These are phyloP conservation scores for Endotricha flammealis DNA, from an alignment of 2,888 invertebrate species.

Conservation along the genomic window DNA sequence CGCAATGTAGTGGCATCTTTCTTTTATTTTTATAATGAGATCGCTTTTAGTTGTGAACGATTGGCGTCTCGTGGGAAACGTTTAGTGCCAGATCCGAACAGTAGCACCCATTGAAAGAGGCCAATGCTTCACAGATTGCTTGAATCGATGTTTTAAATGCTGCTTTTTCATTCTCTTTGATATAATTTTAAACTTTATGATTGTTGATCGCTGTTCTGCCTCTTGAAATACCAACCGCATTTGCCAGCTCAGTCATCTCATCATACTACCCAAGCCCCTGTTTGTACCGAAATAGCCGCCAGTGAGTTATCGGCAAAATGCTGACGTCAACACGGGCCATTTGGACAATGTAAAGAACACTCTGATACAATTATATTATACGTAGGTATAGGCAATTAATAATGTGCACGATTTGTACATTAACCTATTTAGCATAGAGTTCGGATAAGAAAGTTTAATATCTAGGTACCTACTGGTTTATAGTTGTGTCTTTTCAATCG, in stretches of 20 bases:
- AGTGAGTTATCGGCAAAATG: conserved; percentile 52
- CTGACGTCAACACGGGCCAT: conserved; percentile 61
- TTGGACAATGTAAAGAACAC: conserved; percentile 55
- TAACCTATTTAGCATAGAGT: too few relatives aligned
- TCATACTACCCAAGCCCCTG: conserved; percentile 45
- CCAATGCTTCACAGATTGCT: conserved; percentile 6
- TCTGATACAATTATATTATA: too few relatives aligned
- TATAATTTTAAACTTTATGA: conserved; percentile 30
- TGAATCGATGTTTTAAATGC: conserved; percentile 1
- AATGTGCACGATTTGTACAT: too few relatives aligned
- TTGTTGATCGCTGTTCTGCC: conserved; percentile 37
- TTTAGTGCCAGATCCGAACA: conserved; percentile 1
- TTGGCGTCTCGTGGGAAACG: conserved; percentile 9
- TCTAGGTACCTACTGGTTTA: too few relatives aligned
- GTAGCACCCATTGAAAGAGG: neutral
- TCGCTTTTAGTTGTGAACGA: neutral
- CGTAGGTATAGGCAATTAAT: too few relatives aligned
- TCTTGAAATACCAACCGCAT: conserved; percentile 54
- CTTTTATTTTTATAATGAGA: neutral
- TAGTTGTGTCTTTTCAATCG: too few relatives aligned
- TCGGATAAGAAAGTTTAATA: too few relatives aligned
- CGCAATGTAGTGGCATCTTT: too few relatives aligned
- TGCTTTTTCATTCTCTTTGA: conserved; percentile 13
- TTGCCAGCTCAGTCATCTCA: conserved; percentile 59
- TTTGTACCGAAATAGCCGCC: conserved; percentile 52